phyloP scores from a whole-genome alignment of 2,888 invertebrate species.

The Syrista parreyssii region DNA sequence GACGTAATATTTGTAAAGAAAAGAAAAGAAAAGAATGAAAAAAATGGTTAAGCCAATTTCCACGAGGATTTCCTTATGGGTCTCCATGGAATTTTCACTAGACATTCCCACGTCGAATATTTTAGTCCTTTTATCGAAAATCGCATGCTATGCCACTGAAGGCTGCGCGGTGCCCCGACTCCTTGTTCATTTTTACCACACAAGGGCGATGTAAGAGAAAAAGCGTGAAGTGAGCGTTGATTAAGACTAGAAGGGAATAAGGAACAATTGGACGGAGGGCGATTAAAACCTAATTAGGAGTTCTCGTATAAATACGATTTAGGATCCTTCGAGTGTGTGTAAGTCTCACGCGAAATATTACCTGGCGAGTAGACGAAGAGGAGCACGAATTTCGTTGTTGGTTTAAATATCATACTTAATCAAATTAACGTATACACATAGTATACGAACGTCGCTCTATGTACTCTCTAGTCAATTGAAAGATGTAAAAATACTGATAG shows the following conservation, averaged over 20 bases:
- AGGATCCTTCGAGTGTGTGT: neutral
- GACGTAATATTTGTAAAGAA: neutral
- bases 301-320: neutral
- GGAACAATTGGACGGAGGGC: neutral
- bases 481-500: neutral
- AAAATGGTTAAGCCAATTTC: slow-evolving; percentile 4
- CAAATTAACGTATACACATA: neutral
- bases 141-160: neutral
- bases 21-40: neutral
- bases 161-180: neutral
- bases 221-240: neutral
- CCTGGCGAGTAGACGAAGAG: neutral
- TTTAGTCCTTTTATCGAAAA: neutral
- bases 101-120: neutral
- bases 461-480: neutral
- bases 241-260: neutral
- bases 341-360: neutral
- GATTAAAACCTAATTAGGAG: neutral
- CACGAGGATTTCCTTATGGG: neutral
- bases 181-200: neutral
- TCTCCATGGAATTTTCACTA: neutral
- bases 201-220: neutral
- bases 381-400: neutral
- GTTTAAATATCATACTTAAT: neutral
- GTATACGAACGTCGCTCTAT: neutral